Base-by-base conservation (phyloP, 2,888 invertebrate species). In the Plebejus melissa region DNA sequence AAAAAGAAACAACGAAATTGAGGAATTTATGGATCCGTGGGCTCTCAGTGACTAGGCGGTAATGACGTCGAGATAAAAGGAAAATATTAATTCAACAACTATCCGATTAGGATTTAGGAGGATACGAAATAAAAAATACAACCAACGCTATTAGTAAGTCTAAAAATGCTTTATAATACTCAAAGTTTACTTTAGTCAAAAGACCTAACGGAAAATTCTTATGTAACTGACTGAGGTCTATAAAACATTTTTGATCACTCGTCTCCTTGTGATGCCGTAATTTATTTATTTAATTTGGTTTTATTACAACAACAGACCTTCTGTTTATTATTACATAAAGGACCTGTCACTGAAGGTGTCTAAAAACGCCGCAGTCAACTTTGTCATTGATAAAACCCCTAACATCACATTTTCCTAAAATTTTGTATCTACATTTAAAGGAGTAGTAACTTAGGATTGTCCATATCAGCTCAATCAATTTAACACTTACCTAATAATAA, bases 401-500 rank as follows among this genome's bases (percentile, higher is more conserved):
- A 89, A 90, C 90, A 91, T 91, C 89, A 90, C 88, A 90, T 88
- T 89, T 90, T 88, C 90, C 90, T 90, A 89, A 83, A 88, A 90
- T 92, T 91, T 91, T 86, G 90, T 90, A 89, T 90, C 90, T 92
- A 93, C 88, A 81, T 88, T 83, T 85, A 80, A 86, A 87, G 87
- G 91, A 91, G 92, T 90, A 93, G 92, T 93, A 93, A 93, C 93
- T 89, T 87, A 93, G 91, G 93, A 91, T 91, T 92, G 92, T 93
- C 93, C 92, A 90, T 89, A 85, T 91, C 86, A 89, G 90, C 89
- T 90, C 90, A 92, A 92, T 92, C 91, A 90, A 91, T 93, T 93
- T 91, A 93, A 93, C 93, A 93, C 93, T 93, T 93, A 93, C 84
- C 92, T 93, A 93, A 91, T 90, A 93, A 91, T 93, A 93, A 92